These are phyloP conservation scores for Myocastor coypus DNA, from an alignment of 2,113 vertebrate genomes.

Conservation along the genomic window DNA sequence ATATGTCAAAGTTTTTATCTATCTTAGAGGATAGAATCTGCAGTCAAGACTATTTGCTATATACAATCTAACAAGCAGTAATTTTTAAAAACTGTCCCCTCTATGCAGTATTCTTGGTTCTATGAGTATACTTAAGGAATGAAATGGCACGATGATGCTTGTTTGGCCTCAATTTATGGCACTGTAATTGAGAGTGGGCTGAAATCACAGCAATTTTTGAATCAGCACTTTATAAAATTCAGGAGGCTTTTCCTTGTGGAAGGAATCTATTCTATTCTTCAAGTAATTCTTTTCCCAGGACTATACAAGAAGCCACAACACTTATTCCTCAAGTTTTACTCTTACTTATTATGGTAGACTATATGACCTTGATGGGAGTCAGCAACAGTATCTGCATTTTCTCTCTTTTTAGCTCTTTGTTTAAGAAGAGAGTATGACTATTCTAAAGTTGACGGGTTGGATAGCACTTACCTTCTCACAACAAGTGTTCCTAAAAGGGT, in stretches of 20 bases:
- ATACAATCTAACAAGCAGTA: conserved; percentile 57
- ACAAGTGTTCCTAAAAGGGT: conserved; percentile 44
- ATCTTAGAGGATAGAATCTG: conserved; percentile 28
- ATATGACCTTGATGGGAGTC: not conserved
- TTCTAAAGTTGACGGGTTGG: conserved; percentile 43
- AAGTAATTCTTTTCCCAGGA: conserved; percentile 66
- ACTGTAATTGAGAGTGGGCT: conserved; percentile 83
- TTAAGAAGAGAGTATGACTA: conserved; percentile 37
- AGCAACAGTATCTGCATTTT: not conserved
- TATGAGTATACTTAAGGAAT: conserved; percentile 78
- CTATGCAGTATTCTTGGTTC: conserved; percentile 69
- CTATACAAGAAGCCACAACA: not conserved
- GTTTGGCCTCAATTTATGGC: conserved; percentile 64
- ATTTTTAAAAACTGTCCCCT: conserved; percentile 46
- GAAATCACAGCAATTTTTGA: conserved; percentile 84
- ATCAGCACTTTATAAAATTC: conserved; percentile 81
- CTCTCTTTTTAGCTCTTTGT: not conserved
- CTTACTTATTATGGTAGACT: conserved; percentile 56
- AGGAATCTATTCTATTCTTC: conserved; percentile 70
- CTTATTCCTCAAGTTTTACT: conserved; percentile 74
- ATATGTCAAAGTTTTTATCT: conserved; percentile 48
- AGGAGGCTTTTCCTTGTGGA: conserved; percentile 72
- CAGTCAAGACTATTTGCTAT: conserved; percentile 53
- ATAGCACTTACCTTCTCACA: conserved; percentile 7
- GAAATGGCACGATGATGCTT: conserved; percentile 82